Conservation (phyloP, 2,797 vertebrate species). For the Harpagifer antarcticus region DNA sequence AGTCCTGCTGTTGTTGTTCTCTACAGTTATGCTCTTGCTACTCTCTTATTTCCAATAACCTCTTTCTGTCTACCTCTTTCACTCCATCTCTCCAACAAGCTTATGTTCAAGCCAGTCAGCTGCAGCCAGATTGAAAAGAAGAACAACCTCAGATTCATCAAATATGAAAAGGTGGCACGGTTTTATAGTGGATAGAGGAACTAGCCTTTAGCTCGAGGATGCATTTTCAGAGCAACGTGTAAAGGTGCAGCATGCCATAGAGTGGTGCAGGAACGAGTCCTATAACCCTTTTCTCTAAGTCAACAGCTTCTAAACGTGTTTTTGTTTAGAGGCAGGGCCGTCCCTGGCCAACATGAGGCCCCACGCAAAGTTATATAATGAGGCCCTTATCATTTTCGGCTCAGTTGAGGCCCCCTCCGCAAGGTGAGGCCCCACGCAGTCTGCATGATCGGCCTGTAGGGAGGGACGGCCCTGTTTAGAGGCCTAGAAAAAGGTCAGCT, state of each 20-base stretch:
- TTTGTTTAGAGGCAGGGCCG: no score
- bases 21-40: slow-evolving; percentile 17
- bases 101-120: slow-evolving; percentile 26
- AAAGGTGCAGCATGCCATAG: background rate
- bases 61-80: slow-evolving; percentile 11
- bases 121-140: slow-evolving; percentile 21
- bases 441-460: no score
- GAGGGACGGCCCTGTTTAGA: no score
- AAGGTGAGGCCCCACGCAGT: no score
- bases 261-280: no score
- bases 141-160: slow-evolving; percentile 15
- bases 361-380: no score
- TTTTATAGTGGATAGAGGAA: slow-evolving; percentile 3
- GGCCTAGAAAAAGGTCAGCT: no score
- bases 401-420: no score
- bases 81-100: background rate
- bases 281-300: no score
- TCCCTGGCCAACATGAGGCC: no score
- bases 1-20: slow-evolving; percentile 22
- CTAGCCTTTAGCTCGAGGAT: background rate
- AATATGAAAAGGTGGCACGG: background rate
- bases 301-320: no score
- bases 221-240: background rate
- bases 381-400: no score
- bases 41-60: background rate